Percentiles rank a stretch among this genome's conserved stretches.
phyloP scores from a whole-genome alignment of 2,888 invertebrate genomes.

The Julus scandinavius region DNA sequence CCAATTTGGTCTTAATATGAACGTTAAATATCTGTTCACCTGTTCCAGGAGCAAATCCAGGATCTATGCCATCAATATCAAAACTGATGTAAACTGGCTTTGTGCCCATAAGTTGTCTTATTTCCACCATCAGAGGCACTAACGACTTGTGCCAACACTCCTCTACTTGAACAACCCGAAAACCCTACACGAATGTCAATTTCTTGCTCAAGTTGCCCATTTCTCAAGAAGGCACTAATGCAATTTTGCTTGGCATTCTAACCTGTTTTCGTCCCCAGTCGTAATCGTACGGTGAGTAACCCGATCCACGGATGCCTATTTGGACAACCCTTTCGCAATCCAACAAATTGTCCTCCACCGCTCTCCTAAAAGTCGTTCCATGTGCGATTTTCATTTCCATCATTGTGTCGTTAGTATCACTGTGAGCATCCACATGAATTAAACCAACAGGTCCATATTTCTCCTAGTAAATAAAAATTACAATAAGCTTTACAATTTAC shows the following conservation, averaged over 20 bases:
- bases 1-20: too few relatives aligned
- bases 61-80: constrained; percentile 67
- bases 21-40: constrained; percentile 61
- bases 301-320: constrained; percentile 65
- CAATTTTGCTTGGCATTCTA: background rate
- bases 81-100: constrained; percentile 65
- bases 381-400: constrained; percentile 64
- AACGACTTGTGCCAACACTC: constrained; percentile 66
- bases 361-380: constrained; percentile 65
- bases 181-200: constrained; percentile 63
- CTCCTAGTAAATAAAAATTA: background rate
- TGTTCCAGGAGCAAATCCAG: constrained; percentile 66
- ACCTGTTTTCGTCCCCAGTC: constrained; percentile 21
- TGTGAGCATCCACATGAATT: constrained; percentile 66
- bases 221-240: too few relatives aligned
- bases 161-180: constrained; percentile 63
- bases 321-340: constrained; percentile 64
- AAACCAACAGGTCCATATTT: constrained; percentile 65
- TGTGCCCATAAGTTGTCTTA: constrained; percentile 63
- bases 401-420: constrained; percentile 64
- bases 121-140: constrained; percentile 64
- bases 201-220: background rate
- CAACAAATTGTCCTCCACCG: constrained; percentile 65
- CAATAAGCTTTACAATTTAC: too few relatives aligned
- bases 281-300: background rate